Conservation (phyloP, 2,797 vertebrate genomes). For the Linurgus olivaceus region DNA sequence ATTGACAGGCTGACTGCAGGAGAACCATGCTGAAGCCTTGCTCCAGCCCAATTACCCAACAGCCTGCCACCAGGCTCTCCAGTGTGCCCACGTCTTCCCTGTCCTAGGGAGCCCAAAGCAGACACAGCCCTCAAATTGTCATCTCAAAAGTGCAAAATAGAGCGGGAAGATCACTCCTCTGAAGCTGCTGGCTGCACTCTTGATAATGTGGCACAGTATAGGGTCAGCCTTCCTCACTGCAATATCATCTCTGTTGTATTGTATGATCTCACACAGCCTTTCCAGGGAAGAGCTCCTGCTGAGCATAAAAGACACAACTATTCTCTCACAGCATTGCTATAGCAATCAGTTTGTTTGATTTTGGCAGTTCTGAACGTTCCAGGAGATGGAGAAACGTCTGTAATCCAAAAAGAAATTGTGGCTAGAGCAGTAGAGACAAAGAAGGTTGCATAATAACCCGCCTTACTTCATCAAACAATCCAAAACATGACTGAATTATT, state of each 20-base stretch:
- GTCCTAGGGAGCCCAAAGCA: neutral
- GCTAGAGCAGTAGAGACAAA: neutral
- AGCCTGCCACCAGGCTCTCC: neutral
- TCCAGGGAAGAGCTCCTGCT: neutral
- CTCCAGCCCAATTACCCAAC: neutral
- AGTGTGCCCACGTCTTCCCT: neutral
- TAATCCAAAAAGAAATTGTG: neutral
- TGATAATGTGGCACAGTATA: neutral
- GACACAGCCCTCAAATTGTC: neutral
- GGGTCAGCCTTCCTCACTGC: neutral
- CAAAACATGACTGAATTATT: neutral
- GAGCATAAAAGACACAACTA: neutral
- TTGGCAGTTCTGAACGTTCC: neutral
- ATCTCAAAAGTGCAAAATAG: neutral
- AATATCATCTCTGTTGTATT: neutral
- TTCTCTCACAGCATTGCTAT: neutral
- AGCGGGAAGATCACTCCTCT: neutral
- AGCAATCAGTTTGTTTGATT: conserved; percentile 9
- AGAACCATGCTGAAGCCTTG: accelerated
- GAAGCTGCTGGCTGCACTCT: neutral
- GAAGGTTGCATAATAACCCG: neutral
- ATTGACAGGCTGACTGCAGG: neutral
- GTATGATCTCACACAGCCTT: neutral
- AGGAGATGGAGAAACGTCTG: neutral
- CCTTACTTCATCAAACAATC: neutral